These are phyloP conservation scores for Mustelus asterias DNA, from an alignment of 2,113 vertebrate genomes.

Conservation along the genomic window DNA sequence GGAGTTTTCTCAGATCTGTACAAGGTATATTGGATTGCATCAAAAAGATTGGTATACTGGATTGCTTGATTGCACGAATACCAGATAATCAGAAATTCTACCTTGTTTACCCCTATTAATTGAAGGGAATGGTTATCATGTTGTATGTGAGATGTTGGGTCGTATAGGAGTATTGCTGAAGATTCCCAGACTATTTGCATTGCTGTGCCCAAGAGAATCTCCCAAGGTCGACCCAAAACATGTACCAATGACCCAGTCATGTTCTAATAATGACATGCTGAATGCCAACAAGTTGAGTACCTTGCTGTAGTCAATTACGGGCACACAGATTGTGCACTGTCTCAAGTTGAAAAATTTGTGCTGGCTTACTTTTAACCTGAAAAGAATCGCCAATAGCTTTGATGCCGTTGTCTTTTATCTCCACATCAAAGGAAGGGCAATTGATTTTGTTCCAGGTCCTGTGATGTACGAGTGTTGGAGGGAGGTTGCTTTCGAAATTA, in stretches of 20 bases:
- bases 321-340: background rate
- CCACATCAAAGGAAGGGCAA: background rate
- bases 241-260: background rate
- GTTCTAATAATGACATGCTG: background rate
- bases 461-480: background rate
- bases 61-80: background rate
- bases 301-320: background rate
- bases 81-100: background rate
- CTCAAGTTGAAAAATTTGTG: background rate
- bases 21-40: background rate
- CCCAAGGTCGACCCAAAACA: background rate
- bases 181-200: background rate
- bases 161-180: background rate
- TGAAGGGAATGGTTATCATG: background rate
- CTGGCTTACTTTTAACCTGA: background rate
- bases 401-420: background rate
- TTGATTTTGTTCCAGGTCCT: background rate
- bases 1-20: background rate
- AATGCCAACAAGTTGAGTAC: background rate
- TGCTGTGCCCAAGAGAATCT: background rate
- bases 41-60: background rate
- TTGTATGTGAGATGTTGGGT: background rate
- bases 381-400: background rate
- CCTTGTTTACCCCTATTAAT: background rate
- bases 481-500: background rate